Conservation (phyloP, 2,797 vertebrate genomes). For the Tauraco hartlaubi region DNA sequence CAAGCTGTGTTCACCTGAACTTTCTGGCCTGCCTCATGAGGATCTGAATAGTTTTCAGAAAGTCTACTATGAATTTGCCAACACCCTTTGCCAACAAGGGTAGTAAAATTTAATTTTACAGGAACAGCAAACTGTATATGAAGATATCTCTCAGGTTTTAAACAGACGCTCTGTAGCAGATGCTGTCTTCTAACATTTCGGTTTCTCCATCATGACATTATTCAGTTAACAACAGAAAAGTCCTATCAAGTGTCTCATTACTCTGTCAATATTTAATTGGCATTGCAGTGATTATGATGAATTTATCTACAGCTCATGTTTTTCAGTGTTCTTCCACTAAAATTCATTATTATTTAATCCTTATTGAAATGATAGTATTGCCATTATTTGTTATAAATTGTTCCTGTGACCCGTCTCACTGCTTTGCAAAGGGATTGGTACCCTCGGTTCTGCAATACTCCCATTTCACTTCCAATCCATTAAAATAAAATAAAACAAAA, state of each 20-base stretch:
- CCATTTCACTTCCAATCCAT: background rate
- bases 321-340: background rate
- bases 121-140: background rate
- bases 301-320: background rate
- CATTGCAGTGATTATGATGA: conserved; percentile 22
- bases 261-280: conserved; percentile 48
- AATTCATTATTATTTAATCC: background rate
- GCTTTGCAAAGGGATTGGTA: background rate
- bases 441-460: background rate
- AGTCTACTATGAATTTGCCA: background rate
- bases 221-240: background rate
- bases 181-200: background rate
- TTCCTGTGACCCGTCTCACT: background rate
- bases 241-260: conserved; percentile 9
- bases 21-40: background rate
- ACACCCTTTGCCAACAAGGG: background rate
- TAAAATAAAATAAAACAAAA: background rate
- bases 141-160: background rate
- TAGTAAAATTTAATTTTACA: background rate
- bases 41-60: background rate
- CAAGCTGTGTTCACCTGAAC: background rate
- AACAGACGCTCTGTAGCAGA: background rate
- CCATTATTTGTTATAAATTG: background rate
- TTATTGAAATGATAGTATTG: background rate
- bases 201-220: background rate